phyloP scores from a whole-genome alignment of 1,140 invertebrate genomes.

The Ceratitis capitata region DNA sequence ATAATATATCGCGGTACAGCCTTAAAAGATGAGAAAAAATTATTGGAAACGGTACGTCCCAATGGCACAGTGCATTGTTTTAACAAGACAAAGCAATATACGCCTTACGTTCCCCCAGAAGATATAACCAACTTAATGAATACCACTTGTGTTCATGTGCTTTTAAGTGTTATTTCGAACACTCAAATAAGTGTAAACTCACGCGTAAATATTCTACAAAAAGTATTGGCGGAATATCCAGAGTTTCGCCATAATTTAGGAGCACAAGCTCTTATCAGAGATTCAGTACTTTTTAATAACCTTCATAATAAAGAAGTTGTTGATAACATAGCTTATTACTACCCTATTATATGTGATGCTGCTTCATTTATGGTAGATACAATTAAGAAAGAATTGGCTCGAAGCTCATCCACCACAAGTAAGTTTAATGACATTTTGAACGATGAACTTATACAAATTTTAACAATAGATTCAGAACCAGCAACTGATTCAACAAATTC shows the following conservation, averaged over 20 bases:
- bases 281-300: slow-evolving; percentile 61
- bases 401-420: slow-evolving; percentile 53
- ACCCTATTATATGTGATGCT: slow-evolving; percentile 61
- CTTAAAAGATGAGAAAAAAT: slow-evolving; percentile 50
- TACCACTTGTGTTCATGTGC: slow-evolving; percentile 55
- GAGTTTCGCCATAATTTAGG: slow-evolving; percentile 62
- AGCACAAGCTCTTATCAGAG: slow-evolving; percentile 59
- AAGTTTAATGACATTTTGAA: neutral
- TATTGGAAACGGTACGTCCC: slow-evolving; percentile 48
- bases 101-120: slow-evolving; percentile 52
- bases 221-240: slow-evolving; percentile 60
- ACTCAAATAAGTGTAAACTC: slow-evolving; percentile 60
- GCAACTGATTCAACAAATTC: slow-evolving; percentile 61
- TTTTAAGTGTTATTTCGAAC: slow-evolving; percentile 59
- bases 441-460: neutral
- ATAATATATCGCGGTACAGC: slow-evolving; percentile 54
- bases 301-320: slow-evolving; percentile 58
- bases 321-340: slow-evolving; percentile 56
- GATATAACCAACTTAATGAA: slow-evolving; percentile 32
- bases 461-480: slow-evolving; percentile 54
- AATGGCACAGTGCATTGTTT: slow-evolving; percentile 59
- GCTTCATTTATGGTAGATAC: slow-evolving; percentile 62
- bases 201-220: slow-evolving; percentile 59
- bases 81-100: slow-evolving; percentile 53
- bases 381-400: slow-evolving; percentile 58